Evolutionary conservation across 2,113 vertebrate species (phyloP).

Genomic region (Orthochromis indermauri): DNA sequence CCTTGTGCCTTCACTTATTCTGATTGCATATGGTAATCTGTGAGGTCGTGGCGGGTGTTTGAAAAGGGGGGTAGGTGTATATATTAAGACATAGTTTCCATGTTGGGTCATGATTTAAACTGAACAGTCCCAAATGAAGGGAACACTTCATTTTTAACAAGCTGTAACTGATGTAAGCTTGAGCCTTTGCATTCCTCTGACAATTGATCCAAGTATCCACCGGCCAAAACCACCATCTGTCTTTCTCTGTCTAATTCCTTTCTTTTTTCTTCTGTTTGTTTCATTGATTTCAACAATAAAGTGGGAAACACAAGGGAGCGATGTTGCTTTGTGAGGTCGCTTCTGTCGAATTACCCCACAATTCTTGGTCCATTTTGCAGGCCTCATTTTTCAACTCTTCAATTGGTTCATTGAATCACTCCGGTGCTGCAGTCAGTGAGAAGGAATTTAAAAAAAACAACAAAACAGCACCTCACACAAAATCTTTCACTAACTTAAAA

Average conservation of each 20-base stretch:
- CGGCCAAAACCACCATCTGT: background rate
- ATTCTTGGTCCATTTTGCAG: background rate
- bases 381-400: background rate
- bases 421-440: background rate
- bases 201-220: constrained; percentile 5
- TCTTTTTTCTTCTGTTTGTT: background rate
- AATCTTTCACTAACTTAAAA: background rate
- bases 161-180: background rate
- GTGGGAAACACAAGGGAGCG: background rate
- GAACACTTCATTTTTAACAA: background rate
- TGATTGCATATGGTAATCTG: background rate
- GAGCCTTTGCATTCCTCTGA: background rate
- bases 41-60: background rate
- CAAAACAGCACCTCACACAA: background rate
- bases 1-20: background rate
- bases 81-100: background rate
- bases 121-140: background rate
- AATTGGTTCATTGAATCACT: background rate
- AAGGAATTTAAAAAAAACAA: background rate
- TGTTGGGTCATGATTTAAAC: background rate
- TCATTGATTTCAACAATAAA: constrained; percentile 25
- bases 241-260: background rate
- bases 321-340: background rate
- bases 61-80: background rate
- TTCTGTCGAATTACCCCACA: background rate